Conservation (phyloP, 2,888 invertebrate genomes). For the Caenorhabditis doughertyi region DNA sequence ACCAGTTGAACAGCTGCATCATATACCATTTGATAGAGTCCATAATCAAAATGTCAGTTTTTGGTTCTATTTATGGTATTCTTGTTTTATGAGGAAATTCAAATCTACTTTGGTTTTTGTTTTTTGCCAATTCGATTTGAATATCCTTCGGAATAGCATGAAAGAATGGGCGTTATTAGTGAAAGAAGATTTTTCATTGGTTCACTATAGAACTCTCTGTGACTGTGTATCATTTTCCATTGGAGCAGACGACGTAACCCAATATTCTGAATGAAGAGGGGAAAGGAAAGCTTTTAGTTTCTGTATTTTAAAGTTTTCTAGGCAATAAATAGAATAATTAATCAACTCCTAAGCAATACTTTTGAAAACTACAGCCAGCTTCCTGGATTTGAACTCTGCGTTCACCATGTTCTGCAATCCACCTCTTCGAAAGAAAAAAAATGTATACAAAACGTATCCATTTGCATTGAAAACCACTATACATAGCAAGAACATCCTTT, state of each 20-base stretch:
- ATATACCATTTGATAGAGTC: background rate
- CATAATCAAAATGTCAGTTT: background rate
- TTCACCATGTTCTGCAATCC: too few relatives aligned
- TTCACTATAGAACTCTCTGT: background rate
- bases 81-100: background rate
- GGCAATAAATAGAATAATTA: too few relatives aligned
- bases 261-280: conserved; percentile 51
- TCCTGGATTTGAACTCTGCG: too few relatives aligned
- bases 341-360: too few relatives aligned
- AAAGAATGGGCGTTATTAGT: conserved; percentile 31
- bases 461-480: conserved; percentile 23
- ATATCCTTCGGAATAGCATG: conserved; percentile 5
- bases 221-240: conserved; percentile 48
- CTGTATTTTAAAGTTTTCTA: background rate
- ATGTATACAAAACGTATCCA: conserved; percentile 13
- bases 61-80: background rate
- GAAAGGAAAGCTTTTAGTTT: conserved; percentile 4
- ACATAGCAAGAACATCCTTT: conserved; percentile 40
- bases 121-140: conserved; percentile 7
- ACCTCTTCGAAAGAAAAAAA: background rate
- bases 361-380: too few relatives aligned
- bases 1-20: conserved; percentile 29
- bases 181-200: background rate
- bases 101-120: conserved; percentile 23
- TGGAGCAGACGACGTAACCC: conserved; percentile 30